Evolutionary conservation across 2,888 invertebrate genomes (phyloP).

Genomic region (Nebria brevicollis): DNA sequence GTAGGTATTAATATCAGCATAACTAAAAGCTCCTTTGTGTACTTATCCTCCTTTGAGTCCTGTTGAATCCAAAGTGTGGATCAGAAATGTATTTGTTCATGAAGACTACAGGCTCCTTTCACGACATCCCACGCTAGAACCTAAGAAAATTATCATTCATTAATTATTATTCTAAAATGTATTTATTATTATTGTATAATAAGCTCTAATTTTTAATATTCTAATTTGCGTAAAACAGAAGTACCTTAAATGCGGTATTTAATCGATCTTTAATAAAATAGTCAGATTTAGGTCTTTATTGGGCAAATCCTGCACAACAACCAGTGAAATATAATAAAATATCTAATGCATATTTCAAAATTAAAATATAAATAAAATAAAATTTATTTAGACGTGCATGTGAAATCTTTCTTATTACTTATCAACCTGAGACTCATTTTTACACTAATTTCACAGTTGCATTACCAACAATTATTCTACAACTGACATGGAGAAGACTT

Average conservation of each 20-base stretch:
- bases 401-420: neutral
- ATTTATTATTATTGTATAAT: no score
- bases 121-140: slow-evolving; percentile 58
- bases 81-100: slow-evolving; percentile 60
- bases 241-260: no score
- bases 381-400: no score
- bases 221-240: no score
- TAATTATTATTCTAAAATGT: no score
- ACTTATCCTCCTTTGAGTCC: neutral
- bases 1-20: neutral
- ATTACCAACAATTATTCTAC: neutral
- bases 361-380: no score
- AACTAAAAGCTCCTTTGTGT: neutral
- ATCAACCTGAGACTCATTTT: neutral
- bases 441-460: neutral
- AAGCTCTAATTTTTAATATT: no score
- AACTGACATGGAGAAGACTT: neutral
- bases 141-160: slow-evolving; percentile 27
- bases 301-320: no score
- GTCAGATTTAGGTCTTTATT: no score
- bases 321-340: neutral
- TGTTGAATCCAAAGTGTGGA: slow-evolving; percentile 56
- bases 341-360: neutral
- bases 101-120: slow-evolving; percentile 58
- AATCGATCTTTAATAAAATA: no score